Evolutionary conservation across 2,113 vertebrate species (phyloP).

Genomic region (Stigmatopora nigra): DNA sequence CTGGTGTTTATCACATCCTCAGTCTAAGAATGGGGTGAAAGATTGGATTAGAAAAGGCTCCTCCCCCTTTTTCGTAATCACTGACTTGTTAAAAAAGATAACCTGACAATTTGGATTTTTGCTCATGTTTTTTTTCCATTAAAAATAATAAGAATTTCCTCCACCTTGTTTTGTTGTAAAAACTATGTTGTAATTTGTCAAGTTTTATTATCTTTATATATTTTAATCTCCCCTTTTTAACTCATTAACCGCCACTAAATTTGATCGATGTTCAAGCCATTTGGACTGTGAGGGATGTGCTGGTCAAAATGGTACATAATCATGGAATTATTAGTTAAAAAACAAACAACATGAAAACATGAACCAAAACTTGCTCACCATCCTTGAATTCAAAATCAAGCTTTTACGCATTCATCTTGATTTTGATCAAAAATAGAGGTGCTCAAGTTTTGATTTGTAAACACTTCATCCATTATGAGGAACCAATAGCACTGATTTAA

Average conservation of each 20-base stretch:
- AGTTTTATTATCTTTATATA: too few species aligned
- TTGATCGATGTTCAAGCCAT: too few species aligned
- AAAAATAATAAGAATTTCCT: too few species aligned
- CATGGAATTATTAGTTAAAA: constrained; percentile 2
- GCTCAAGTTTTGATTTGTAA: constrained; percentile 46
- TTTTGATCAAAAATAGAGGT: constrained; percentile 15
- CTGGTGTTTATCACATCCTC: constrained; percentile 68
- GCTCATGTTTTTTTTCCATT: too few species aligned
- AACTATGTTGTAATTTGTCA: too few species aligned
- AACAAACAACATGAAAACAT: constrained; percentile 17
- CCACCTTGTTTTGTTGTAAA: too few species aligned
- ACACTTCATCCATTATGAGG: constrained; percentile 36
- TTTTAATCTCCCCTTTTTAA: too few species aligned
- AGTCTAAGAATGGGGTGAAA: constrained; percentile 64
- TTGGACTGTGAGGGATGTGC: too few species aligned
- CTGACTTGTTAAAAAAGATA: too few species aligned
- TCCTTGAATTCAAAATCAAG: constrained; percentile 13
- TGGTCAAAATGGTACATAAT: too few species aligned
- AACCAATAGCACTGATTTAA: constrained; percentile 54
- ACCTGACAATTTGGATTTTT: too few species aligned
- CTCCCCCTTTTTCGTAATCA: neutral
- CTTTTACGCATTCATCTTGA: neutral
- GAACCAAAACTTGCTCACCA: constrained; percentile 46
- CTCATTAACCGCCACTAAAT: too few species aligned
- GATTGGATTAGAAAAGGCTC: constrained; percentile 16